These are phyloP conservation scores for Cantharis nigra DNA, from an alignment of 2,888 invertebrate species.

Conservation along the genomic window DNA sequence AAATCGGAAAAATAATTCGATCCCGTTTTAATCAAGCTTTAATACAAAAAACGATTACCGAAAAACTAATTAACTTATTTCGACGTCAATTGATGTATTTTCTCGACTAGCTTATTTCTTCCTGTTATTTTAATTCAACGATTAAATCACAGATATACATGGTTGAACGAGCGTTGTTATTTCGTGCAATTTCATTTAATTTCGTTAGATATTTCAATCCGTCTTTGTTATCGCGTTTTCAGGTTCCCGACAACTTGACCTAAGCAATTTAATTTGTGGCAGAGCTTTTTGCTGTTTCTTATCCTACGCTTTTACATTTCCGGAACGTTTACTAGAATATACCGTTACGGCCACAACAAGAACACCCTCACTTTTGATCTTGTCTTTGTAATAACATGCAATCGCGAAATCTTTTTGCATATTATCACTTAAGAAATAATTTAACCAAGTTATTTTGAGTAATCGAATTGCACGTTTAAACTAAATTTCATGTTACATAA, in stretches of 20 bases:
- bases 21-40: not conserved
- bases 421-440: not conserved
- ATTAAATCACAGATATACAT: constrained; percentile 35
- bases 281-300: constrained; percentile 35
- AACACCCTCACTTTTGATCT: constrained; percentile 39
- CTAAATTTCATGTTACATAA: not conserved
- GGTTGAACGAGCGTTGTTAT: constrained; percentile 43
- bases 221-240: constrained; percentile 43
- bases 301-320: constrained; percentile 39
- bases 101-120: constrained; percentile 1
- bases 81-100: constrained; percentile 1
- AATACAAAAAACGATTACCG: not conserved
- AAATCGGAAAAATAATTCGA: not conserved
- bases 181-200: constrained; percentile 51
- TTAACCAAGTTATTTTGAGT: not conserved
- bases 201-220: constrained; percentile 51
- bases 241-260: constrained; percentile 37
- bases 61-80: not conserved
- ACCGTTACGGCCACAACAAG: constrained; percentile 32
- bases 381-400: constrained; percentile 41
- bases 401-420: constrained; percentile 42
- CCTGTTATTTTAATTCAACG: constrained; percentile 37
- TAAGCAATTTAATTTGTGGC: constrained; percentile 40
- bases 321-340: constrained; percentile 35
- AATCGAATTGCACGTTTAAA: not conserved